Evolutionary conservation across 2,797 vertebrate genomes (phyloP), one percentile per base, ranked within the genome.

Genomic region (Sebastes steindachneri): DNA sequence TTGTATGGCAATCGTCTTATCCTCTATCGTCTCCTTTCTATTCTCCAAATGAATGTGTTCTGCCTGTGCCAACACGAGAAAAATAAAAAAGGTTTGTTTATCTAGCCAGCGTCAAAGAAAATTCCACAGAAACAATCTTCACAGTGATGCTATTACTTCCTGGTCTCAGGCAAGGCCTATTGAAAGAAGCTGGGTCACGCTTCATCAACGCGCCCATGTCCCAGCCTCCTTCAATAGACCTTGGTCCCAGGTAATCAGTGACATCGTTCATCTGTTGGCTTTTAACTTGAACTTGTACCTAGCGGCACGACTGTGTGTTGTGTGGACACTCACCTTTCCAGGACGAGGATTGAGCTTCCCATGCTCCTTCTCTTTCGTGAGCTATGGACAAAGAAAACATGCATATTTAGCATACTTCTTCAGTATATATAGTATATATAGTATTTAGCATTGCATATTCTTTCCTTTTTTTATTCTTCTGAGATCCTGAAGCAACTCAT

Each of bases 341-440:
- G 98, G 98, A 12, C 98, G 96, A 19, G 92, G 95, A 76, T 99
- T 99, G 82, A 97, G 94, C 78, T 98, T 98, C 70, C 96, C 95
- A 7, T 95, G 95, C 25, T 94, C 93, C 80, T 96, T 99, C 86
- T 94, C 86, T 76, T 97, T 96, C 7, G 96, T 96, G 80, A 95
- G 95, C 96, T 96, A 72, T 0, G 69, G 64, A 86, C 41, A 85
- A 59, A 75, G 3, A 51, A 64, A 60, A 41, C 2, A 29, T 9
- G 23, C 0, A 64, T 2, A 55, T 73, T 83, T 28, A 78, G 25
- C 9, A 67, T 6, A 35, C 5, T 3, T 21, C 17, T 25, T 1
- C 1, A 26, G 8, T 60, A 28, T 19, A 19, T 10, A 8, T 8
- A 4, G 0, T 60, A 26, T 17, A 19, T 10, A 8, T 9, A 4